Evolutionary conservation across 1,140 invertebrate genomes (phyloP).

Genomic region (Leptestheria dahalacensis): DNA sequence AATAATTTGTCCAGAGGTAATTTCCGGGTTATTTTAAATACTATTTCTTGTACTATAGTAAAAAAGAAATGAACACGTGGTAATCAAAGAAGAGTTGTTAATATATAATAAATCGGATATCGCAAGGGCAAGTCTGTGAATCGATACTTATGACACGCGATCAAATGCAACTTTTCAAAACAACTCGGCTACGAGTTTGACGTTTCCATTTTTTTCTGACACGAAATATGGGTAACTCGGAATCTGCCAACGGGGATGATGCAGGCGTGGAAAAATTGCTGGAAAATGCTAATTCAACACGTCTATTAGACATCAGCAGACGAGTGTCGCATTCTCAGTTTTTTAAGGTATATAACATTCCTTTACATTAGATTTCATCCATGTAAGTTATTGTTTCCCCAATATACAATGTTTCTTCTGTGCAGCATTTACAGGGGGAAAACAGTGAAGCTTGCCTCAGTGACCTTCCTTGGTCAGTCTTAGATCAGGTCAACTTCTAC

Average conservation of each 20-base stretch:
- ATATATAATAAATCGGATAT: too few species aligned
- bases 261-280: background rate
- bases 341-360: conserved; percentile 3
- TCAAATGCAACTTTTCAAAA: background rate
- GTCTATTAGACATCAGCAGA: background rate
- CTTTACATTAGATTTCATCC: too few species aligned
- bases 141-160: background rate
- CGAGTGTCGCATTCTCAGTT: background rate
- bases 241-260: background rate
- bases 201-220: background rate
- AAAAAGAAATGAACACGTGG: too few species aligned
- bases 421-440: conserved; percentile 3
- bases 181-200: too few species aligned
- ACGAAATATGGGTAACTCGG: background rate
- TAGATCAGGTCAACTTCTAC: conserved; percentile 7
- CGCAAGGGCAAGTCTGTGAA: too few species aligned
- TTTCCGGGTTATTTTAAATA: too few species aligned
- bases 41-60: too few species aligned
- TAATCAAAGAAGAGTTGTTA: too few species aligned
- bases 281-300: background rate
- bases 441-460: background rate
- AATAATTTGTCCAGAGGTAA: too few species aligned
- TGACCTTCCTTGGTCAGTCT: conserved; percentile 1
- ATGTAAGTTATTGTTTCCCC: background rate
- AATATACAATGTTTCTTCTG: background rate